Base-by-base conservation (phyloP, 2,888 invertebrate genomes). In the Eupithecia tripunctaria region DNA sequence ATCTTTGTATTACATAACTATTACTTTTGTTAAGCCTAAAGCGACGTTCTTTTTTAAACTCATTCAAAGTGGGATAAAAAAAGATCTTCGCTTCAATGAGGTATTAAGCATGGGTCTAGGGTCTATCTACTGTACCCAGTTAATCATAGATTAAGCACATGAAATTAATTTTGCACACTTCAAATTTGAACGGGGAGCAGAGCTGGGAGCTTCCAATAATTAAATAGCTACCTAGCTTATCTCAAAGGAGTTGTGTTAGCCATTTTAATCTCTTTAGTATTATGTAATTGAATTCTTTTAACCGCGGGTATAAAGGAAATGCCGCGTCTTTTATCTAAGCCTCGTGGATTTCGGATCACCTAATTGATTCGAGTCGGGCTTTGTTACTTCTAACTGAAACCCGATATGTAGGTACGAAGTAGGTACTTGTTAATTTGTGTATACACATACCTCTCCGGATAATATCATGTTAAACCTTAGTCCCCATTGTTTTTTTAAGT, bases 231-330 rank as follows among this genome's bases (percentile, higher is more conserved):
- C 85, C 84, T 81, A 84, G 85, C 84, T 85, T 85, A 87, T 85
- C 88, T 89, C 90, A 91, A 91, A 89, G 89, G 89, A 89, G 88
- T 89, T 86, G 86, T 87, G 89, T 89, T 89, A 90, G 91, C 90
- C 89, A 88, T 90, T 92, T 91, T 91, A 92, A 92, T 91, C 91
- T 91, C 80, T 86, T 88, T 90, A 90, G 88, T 86, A 90, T 90
- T 91, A 92, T 90, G 88, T 92, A 92, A 92, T 92, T 91, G 91
- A 91, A 92, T 92, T 92, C 91, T 92, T 91, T 91, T 89, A 90
- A 90, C 91, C 90, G 83, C 89, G 84, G 86, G 85, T 88, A 91
- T 91, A 91, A 91, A 91, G 90, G 87, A 87, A 92, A 89, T 86
- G 82, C 89, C 87, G 84, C 82, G 82, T 89, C 90, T 90, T 92